These are phyloP conservation scores for Distichodus sexfasciatus DNA, from an alignment of 2,797 vertebrate genomes.

Conservation along the genomic window DNA sequence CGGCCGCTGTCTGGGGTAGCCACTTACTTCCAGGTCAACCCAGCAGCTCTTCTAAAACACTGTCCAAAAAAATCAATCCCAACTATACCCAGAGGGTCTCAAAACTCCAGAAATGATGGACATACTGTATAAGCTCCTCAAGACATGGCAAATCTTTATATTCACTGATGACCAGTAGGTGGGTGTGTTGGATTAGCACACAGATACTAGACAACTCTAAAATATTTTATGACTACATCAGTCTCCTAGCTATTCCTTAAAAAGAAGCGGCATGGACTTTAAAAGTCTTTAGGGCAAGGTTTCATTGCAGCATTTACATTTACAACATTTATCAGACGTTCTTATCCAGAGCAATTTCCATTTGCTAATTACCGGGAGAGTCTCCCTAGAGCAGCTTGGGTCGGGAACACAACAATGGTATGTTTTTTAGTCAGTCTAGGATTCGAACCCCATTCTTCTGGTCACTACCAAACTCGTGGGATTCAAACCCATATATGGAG, in stretches of 20 bases:
- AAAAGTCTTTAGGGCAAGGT: not conserved
- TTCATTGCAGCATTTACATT: not conserved
- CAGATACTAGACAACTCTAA: constrained; percentile 42
- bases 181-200: constrained; percentile 60
- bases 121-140: not conserved
- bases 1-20: constrained; percentile 13
- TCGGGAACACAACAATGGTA: no score
- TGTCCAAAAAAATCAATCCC: not conserved
- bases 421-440: no score
- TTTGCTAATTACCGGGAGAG: no score
- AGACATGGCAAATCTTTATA: constrained; percentile 50
- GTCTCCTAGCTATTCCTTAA: not conserved
- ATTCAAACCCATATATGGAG: no score
- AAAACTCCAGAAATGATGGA: constrained; percentile 1
- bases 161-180: constrained; percentile 59
- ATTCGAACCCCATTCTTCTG: no score
- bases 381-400: no score
- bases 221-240: constrained; percentile 32
- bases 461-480: no score
- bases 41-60: not conserved
- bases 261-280: not conserved
- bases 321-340: no score
- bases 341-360: no score
- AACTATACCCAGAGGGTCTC: no score
- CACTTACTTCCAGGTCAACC: no score